Percentiles rank a stretch among this genome's conserved stretches.
Evolutionary conservation across 1,140 invertebrate species (phyloP).

Genomic region (Phocides pigmalion): DNA sequence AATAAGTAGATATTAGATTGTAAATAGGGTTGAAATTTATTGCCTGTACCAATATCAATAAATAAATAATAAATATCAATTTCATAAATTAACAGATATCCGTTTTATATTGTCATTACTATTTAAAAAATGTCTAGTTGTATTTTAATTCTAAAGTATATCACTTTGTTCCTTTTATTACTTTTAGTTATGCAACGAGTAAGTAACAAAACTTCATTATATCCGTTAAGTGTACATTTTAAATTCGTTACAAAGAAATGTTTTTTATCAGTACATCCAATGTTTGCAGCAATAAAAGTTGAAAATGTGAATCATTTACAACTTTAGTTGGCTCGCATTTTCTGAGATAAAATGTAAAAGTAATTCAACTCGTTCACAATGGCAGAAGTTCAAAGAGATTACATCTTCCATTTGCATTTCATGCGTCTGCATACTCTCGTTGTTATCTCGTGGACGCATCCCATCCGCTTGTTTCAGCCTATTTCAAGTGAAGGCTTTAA

Average conservation of each 20-base stretch:
- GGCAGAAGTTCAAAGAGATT: slow-evolving; percentile 7
- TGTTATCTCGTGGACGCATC: slow-evolving; percentile 11
- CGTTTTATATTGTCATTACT: too few species aligned
- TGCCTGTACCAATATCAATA: too few species aligned
- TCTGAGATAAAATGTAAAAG: slow-evolving; percentile 20
- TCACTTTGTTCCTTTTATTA: too few species aligned
- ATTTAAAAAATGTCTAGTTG: too few species aligned
- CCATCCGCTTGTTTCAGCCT: background rate
- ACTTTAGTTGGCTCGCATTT: slow-evolving; percentile 10
- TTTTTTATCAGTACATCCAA: background rate
- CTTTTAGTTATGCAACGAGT: too few species aligned
- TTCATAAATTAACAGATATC: too few species aligned
- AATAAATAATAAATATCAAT: too few species aligned
- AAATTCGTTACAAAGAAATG: background rate
- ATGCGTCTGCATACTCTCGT: slow-evolving; percentile 8
- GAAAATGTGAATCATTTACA: background rate
- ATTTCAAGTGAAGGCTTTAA: background rate
- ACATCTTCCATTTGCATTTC: slow-evolving; percentile 25
- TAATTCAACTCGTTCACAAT: slow-evolving; percentile 19
- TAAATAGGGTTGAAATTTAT: too few species aligned
- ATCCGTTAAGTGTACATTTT: too few species aligned
- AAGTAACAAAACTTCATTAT: too few species aligned
- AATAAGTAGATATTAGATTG: too few species aligned
- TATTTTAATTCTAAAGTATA: too few species aligned
- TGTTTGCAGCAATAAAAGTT: slow-evolving; percentile 13